Percentiles rank a stretch among this genome's conserved stretches.
Conservation (phyloP, 2,888 invertebrate species). For the Brenthis daphne region DNA sequence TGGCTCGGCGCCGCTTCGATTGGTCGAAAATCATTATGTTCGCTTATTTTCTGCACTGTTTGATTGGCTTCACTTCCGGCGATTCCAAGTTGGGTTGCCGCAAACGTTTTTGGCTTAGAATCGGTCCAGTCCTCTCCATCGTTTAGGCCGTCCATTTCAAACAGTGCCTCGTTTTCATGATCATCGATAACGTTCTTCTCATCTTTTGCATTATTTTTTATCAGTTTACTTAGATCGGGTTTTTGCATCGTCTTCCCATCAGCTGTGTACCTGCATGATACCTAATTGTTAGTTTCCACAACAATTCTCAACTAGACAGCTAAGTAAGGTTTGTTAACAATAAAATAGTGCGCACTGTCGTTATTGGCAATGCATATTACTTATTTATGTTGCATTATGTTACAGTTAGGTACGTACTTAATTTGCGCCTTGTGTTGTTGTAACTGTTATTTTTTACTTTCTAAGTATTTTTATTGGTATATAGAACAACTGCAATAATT, state of each 20-base stretch:
- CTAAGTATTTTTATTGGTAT: background rate
- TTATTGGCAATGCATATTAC: background rate
- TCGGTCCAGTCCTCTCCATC: conserved; percentile 78
- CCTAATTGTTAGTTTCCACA: too few relatives aligned
- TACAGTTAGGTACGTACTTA: conserved; percentile 1
- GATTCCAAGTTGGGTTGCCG: conserved; percentile 78
- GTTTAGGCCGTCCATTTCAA: conserved; percentile 86
- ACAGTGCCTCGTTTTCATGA: conserved; percentile 83
- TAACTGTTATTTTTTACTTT: background rate
- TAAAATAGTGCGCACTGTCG: background rate
- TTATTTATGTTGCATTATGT: background rate
- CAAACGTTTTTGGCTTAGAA: conserved; percentile 79
- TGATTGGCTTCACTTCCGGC: conserved; percentile 76
- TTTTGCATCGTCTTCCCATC: conserved; percentile 82
- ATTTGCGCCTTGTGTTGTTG: background rate
- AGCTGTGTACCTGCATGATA: conserved; percentile 76
- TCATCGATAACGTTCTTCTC: conserved; percentile 49
- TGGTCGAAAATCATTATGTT: conserved; percentile 84
- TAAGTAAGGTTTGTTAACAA: background rate
- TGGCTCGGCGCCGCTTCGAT: conserved; percentile 67
- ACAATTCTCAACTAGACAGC: background rate
- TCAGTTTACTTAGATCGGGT: conserved; percentile 79
- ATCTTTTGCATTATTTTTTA: conserved; percentile 65
- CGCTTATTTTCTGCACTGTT: conserved; percentile 83
- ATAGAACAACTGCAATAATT: background rate